phyloP scores from a whole-genome alignment of 2,797 vertebrate species.

The Argya squamiceps region DNA sequence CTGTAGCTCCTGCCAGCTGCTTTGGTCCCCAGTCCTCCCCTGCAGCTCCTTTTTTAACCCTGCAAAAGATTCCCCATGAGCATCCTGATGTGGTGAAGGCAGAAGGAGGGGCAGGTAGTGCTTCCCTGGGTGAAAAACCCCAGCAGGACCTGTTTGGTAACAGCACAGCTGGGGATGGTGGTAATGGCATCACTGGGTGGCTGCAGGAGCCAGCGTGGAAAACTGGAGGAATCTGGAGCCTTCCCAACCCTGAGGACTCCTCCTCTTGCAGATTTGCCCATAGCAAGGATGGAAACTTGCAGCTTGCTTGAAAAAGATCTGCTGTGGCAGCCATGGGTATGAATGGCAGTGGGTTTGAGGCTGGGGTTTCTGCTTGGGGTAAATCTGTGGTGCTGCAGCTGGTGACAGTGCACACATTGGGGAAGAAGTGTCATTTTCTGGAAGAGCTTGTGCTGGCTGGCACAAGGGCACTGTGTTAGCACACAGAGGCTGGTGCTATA shows the following conservation, averaged over 20 bases:
- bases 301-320: background rate
- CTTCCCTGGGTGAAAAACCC: background rate
- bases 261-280: background rate
- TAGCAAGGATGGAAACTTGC: background rate
- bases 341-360: rapidly evolving
- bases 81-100: background rate
- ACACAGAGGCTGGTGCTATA: background rate
- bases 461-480: background rate
- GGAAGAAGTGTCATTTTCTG: background rate
- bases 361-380: background rate
- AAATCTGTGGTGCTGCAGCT: background rate
- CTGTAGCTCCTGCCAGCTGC: rapidly evolving
- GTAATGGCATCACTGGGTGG: rapidly evolving
- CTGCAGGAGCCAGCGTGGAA: background rate
- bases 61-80: rapidly evolving
- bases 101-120: background rate
- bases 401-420: rapidly evolving
- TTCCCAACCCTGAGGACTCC: background rate
- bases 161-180: background rate
- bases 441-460: background rate
- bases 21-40: rapidly evolving
- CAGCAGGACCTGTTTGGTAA: background rate
- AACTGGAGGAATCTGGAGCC: background rate
- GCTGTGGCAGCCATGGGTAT: background rate
- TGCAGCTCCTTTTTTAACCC: background rate